These are phyloP conservation scores for Erynnis tages DNA, from an alignment of 2,888 invertebrate genomes.

Conservation along the genomic window DNA sequence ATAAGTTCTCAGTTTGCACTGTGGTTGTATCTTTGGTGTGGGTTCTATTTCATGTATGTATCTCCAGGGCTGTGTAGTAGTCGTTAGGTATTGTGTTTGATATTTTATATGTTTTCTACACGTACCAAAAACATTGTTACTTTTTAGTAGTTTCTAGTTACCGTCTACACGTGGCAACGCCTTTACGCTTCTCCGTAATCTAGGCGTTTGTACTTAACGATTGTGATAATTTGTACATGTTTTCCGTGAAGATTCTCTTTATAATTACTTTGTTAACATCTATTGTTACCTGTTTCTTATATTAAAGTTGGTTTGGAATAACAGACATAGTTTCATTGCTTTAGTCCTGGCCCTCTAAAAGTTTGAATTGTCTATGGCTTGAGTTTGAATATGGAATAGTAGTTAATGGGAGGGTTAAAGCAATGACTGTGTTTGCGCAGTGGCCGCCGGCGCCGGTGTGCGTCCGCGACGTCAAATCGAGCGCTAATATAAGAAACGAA, in stretches of 20 bases:
- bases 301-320: constrained; percentile 52
- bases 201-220: constrained; percentile 20
- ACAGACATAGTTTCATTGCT: constrained; percentile 73
- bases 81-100: background rate
- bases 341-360: constrained; percentile 59
- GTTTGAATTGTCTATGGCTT: constrained; percentile 10
- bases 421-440: constrained; percentile 62
- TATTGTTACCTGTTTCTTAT: constrained; percentile 26
- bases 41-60: background rate
- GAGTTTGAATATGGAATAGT: constrained; percentile 17
- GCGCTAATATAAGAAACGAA: constrained; percentile 32
- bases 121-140: constrained; percentile 16
- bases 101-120: background rate
- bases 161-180: constrained; percentile 8
- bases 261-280: constrained; percentile 14
- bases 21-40: background rate
- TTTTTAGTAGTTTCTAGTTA: constrained; percentile 1
- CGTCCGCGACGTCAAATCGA: constrained; percentile 16
- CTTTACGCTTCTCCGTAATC: constrained; percentile 2
- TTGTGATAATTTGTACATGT: constrained; percentile 23
- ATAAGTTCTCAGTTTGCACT: constrained; percentile 4
- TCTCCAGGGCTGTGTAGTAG: constrained; percentile 3
- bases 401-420: constrained; percentile 61
- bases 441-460: constrained; percentile 32
- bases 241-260: constrained; percentile 12